These are phyloP conservation scores for Anas georgica DNA, from an alignment of 2,797 vertebrate species.

Conservation along the genomic window DNA sequence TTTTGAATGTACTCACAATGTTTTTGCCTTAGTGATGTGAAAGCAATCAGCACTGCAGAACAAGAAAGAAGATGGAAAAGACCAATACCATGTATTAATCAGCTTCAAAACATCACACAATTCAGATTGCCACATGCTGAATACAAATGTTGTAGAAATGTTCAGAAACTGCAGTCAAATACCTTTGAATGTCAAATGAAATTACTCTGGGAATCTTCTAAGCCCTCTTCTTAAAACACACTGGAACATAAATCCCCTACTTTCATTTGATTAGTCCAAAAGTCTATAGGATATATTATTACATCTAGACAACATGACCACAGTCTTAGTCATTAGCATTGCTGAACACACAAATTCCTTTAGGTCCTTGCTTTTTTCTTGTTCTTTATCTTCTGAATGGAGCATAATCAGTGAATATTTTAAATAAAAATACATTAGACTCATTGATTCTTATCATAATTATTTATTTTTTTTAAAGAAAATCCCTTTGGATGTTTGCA, in stretches of 20 bases:
- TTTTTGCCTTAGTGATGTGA: conserved; percentile 50
- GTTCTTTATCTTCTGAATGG: background rate
- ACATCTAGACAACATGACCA: conserved; percentile 57
- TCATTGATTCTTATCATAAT: background rate
- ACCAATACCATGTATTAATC: conserved; percentile 11
- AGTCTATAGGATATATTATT: conserved; percentile 67
- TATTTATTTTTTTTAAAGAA: background rate
- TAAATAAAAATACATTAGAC: background rate
- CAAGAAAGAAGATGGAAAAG: conserved; percentile 27
- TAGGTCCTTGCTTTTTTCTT: conserved; percentile 9
- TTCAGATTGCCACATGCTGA: conserved; percentile 47
- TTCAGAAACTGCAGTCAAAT: conserved; percentile 63
- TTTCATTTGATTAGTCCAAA: conserved; percentile 73
- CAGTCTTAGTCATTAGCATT: conserved; percentile 11
- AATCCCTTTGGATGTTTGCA: background rate
- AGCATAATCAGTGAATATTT: background rate
- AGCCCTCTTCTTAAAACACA: conserved; percentile 68
- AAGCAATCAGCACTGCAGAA: conserved; percentile 49
- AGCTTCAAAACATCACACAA: conserved; percentile 38
- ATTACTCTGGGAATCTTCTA: conserved; percentile 73
- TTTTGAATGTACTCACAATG: background rate
- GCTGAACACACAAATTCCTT: conserved; percentile 36
- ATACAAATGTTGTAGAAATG: conserved; percentile 65
- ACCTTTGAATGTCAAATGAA: conserved; percentile 75
- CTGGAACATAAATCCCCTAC: conserved; percentile 58